phyloP scores from a whole-genome alignment of 2,113 vertebrate species.

The Struthio camelus region DNA sequence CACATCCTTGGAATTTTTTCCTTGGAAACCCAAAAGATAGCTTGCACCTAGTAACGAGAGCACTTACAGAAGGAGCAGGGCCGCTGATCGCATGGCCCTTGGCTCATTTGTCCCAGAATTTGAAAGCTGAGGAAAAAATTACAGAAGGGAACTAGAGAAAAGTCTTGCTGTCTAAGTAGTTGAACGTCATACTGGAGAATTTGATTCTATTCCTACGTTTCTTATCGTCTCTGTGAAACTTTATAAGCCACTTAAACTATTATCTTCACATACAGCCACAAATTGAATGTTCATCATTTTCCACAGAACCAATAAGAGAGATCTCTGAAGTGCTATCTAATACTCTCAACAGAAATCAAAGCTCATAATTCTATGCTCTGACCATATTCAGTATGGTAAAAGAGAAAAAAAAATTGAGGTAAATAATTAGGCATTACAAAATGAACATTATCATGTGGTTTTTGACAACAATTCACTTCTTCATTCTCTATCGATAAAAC shows the following conservation, averaged over 20 bases:
- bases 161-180: background rate
- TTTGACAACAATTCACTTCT: background rate
- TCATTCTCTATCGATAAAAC: background rate
- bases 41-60: background rate
- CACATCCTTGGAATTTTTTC: background rate
- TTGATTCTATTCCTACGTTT: background rate
- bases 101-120: background rate
- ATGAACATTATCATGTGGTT: background rate
- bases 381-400: background rate
- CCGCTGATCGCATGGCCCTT: background rate
- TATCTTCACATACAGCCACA: background rate
- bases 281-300: background rate
- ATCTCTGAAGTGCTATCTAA: background rate
- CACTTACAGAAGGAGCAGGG: background rate
- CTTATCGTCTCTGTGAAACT: background rate
- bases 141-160: background rate
- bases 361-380: background rate
- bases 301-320: background rate
- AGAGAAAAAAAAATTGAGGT: background rate
- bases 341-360: background rate
- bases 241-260: background rate
- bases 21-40: background rate
- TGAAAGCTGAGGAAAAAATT: background rate
- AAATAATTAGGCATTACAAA: conserved; percentile 4
- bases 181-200: background rate